phyloP scores from a whole-genome alignment of 2,113 vertebrate species.

The Dryoscopus gambensis region DNA sequence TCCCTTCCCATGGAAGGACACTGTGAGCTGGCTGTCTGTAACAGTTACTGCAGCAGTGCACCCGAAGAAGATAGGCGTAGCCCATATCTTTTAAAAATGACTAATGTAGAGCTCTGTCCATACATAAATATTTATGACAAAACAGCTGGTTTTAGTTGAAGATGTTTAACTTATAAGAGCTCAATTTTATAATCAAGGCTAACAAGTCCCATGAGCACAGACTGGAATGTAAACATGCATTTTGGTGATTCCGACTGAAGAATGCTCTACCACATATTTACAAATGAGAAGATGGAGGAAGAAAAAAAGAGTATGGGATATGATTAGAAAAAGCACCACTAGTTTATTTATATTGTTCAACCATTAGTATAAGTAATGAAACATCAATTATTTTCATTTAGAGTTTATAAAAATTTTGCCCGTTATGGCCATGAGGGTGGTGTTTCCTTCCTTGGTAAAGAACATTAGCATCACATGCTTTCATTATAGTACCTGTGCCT shows the following conservation, averaged over 20 bases:
- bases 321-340: neutral
- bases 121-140: slow-evolving; percentile 15
- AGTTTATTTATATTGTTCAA: neutral
- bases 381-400: neutral
- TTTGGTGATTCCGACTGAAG: neutral
- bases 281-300: neutral
- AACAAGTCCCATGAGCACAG: neutral
- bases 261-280: neutral
- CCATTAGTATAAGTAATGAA: neutral
- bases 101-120: neutral
- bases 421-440: neutral
- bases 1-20: neutral
- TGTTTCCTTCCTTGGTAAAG: neutral
- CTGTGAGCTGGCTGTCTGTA: neutral
- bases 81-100: neutral
- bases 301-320: neutral
- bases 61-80: neutral
- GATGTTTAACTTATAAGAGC: neutral
- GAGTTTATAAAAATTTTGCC: neutral
- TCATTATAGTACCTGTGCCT: neutral
- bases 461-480: neutral
- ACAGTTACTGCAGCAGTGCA: neutral
- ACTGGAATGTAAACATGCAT: neutral
- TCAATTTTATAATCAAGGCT: neutral
- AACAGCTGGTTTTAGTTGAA: neutral